These are phyloP conservation scores for Pogonocichla stellata DNA, from an alignment of 2,113 vertebrate species.

Conservation along the genomic window DNA sequence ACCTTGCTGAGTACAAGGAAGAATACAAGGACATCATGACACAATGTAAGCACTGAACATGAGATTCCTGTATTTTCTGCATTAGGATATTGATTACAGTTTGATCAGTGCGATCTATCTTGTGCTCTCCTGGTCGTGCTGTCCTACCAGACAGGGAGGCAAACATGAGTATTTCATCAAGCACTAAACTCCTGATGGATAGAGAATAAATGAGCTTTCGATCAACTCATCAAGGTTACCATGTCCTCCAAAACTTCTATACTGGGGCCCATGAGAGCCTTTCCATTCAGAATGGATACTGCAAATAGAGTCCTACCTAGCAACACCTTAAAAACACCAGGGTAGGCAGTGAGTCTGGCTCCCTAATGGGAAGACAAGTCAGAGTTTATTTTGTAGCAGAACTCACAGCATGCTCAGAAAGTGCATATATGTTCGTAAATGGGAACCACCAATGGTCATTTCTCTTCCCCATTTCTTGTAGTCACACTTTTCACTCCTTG, in stretches of 20 bases:
- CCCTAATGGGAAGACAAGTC: neutral
- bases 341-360: neutral
- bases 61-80: neutral
- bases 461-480: neutral
- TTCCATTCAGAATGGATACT: neutral
- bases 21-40: neutral
- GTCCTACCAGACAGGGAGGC: neutral
- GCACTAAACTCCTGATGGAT: neutral
- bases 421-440: neutral
- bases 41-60: neutral
- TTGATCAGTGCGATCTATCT: neutral
- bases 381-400: neutral
- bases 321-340: neutral
- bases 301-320: neutral
- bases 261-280: neutral
- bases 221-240: conserved; percentile 1
- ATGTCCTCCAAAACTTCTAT: neutral
- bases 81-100: conserved; percentile 7
- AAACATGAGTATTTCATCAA: conserved; percentile 20
- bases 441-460: neutral
- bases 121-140: neutral
- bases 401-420: neutral
- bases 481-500: neutral
- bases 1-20: neutral
- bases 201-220: conserved; percentile 5